These are phyloP conservation scores for Sparus aurata DNA, from an alignment of 2,797 vertebrate species.

Conservation along the genomic window DNA sequence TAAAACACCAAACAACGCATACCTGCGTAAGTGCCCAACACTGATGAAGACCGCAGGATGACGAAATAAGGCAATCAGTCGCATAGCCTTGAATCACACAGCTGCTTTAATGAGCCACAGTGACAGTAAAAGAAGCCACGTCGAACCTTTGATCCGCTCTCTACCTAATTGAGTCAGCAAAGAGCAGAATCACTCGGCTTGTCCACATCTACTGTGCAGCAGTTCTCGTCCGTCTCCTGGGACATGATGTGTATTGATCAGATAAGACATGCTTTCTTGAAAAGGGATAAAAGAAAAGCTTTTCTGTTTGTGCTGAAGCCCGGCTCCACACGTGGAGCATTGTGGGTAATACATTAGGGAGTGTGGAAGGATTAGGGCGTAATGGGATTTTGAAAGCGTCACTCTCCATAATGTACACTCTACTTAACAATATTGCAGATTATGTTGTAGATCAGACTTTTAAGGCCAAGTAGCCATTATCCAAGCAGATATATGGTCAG, in stretches of 20 bases:
- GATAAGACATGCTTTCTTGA: constrained; percentile 80
- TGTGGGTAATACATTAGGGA: constrained; percentile 89
- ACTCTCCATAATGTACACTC: constrained; percentile 87
- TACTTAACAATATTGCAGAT: constrained; percentile 90
- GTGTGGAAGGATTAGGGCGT: constrained; percentile 87
- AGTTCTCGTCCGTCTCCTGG: constrained; percentile 75
- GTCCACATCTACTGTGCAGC: constrained; percentile 65
- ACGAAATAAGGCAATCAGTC: neutral
- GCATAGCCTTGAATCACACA: neutral
- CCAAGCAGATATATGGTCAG: constrained; percentile 83
- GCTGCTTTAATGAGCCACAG: neutral
- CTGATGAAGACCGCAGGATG: neutral
- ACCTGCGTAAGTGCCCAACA: constrained; percentile 79
- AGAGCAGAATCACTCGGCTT: constrained; percentile 63
- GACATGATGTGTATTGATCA: constrained; percentile 84
- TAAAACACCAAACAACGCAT: constrained; percentile 70
- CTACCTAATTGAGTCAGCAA: constrained; percentile 76
- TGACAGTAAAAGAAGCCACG: constrained; percentile 29
- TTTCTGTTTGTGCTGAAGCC: constrained; percentile 87
- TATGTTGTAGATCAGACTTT: constrained; percentile 90
- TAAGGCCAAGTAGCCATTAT: constrained; percentile 90
- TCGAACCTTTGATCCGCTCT: constrained; percentile 63
- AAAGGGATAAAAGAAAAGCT: constrained; percentile 87
- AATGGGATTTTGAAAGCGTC: constrained; percentile 90
- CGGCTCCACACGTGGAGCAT: constrained; percentile 74